Base-by-base conservation (phyloP, 1,140 invertebrate species). In the Drosophila lacteicornis region DNA sequence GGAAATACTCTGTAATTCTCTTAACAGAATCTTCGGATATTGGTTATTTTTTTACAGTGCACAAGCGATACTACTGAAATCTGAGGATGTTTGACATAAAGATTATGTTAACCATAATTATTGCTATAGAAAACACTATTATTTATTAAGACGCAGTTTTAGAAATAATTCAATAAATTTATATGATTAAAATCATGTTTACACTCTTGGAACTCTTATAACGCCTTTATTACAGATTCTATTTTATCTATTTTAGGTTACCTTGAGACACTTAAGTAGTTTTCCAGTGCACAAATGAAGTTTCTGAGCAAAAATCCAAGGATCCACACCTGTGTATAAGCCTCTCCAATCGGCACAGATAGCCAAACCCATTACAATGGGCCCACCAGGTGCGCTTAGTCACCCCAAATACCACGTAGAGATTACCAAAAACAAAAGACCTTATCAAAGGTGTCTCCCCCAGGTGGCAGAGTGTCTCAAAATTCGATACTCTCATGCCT, bases 381-480 rank as follows among this genome's bases (percentile, higher is more conserved):
- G 36, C n/a, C 53, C 33, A 49, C 30, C 71, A 68, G 49, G 76
- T 79, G 45, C 30, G 19, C 17, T 80, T 79, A 82, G 51, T 79
- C 69, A 84, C 25, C 8, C 9, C 19, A 19, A 49, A 73, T 27
- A 58, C 33, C 8, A 11, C 33, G 33, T 36, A 36, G 9, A 11
- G 33, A 36, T 36, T 38, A 8, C 4, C 19, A 0, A 22, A 40
- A 40, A n/a, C 36, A 2, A 40, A 25, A 0, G 15, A n/a, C 40
- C 47, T 71, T 71, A 83, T 80, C 81, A 77, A 50, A 22, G 76
- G 56, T 58, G 70, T 80, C 47, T 51, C 76, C 47, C 59, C 65
- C 74, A 56, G 49, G 22, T 59, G 38, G 40, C 47, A 45, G 40
- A 61, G 62, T 36, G 17, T 33, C n/a, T 33, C 51, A 55, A 66